phyloP scores from a whole-genome alignment of 2,797 vertebrate genomes.

The Phoebastria nigripes region DNA sequence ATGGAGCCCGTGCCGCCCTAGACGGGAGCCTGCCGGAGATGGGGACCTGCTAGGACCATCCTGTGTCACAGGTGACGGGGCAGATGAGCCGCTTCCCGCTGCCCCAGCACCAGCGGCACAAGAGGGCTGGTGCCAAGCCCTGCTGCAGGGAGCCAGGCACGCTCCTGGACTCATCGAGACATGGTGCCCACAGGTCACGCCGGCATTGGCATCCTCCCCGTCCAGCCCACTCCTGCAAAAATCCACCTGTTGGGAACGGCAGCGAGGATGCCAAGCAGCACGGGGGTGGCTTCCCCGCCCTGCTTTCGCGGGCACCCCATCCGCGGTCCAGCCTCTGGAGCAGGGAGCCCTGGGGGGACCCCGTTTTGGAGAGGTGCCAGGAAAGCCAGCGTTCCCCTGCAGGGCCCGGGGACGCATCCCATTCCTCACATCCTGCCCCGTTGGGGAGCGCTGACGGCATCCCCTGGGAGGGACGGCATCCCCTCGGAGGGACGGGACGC shows the following conservation, averaged over 20 bases:
- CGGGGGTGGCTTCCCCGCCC: fast-evolving
- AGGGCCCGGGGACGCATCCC: neutral
- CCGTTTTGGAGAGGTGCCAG: neutral
- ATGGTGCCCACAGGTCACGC: neutral
- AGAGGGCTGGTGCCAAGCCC: neutral
- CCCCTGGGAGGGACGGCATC: slow-evolving; percentile 5
- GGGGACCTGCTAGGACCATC: neutral
- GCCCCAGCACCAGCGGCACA: neutral
- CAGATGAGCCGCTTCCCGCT: neutral
- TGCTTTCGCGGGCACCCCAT: fast-evolving
- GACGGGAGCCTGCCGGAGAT: neutral
- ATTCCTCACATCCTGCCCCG: slow-evolving; percentile 57
- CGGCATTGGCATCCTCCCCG: neutral
- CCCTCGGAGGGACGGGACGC: neutral
- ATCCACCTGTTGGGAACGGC: neutral
- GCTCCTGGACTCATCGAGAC: neutral
- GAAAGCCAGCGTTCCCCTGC: neutral
- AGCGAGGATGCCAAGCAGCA: neutral
- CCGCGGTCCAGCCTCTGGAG: fast-evolving
- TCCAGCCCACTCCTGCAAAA: neutral
- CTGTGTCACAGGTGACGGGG: fast-evolving
- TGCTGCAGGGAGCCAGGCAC: neutral
- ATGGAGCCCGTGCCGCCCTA: neutral
- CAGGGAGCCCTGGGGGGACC: neutral
- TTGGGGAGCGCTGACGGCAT: slow-evolving; percentile 1